Conservation (phyloP, 2,797 vertebrate species). For the Onychomys leucogaster region DNA sequence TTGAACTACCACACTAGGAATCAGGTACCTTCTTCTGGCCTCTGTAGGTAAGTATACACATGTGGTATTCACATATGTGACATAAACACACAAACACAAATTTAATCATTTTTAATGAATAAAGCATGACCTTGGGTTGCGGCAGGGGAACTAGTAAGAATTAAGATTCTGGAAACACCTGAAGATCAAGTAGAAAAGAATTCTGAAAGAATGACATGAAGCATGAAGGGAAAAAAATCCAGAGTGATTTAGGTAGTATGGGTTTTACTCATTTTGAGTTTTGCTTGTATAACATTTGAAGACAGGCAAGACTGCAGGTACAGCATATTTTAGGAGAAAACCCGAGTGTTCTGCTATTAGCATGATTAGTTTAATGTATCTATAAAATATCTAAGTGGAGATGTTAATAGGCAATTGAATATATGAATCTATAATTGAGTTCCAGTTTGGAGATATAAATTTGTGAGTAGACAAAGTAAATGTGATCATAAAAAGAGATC, state of each 20-base stretch:
- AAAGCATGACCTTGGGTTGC: not conserved
- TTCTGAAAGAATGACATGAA: not conserved
- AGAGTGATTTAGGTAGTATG: not conserved
- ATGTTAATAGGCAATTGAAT: slow-evolving; percentile 18
- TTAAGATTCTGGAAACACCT: not conserved
- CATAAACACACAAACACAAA: not conserved
- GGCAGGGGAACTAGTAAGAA: not conserved
- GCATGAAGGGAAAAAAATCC: not conserved
- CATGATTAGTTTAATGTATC: slow-evolving; percentile 19
- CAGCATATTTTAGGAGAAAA: slow-evolving; percentile 12
- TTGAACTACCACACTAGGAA: not conserved
- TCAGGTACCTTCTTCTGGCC: not conserved
- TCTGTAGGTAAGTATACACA: not conserved
- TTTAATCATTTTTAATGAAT: not conserved
- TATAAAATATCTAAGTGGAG: slow-evolving; percentile 19
- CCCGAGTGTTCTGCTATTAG: not conserved
- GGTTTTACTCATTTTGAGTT: not conserved
- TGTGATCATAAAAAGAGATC: slow-evolving; percentile 33
- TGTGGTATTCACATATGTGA: not conserved
- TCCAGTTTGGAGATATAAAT: slow-evolving; percentile 33
- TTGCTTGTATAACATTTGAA: not conserved
- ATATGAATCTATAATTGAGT: slow-evolving; percentile 28
- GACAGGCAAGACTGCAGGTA: not conserved
- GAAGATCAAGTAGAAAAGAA: not conserved
- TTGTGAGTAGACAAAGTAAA: slow-evolving; percentile 19